These are phyloP conservation scores for Panzeria rudis DNA, from an alignment of 2,888 invertebrate species.

Conservation along the genomic window DNA sequence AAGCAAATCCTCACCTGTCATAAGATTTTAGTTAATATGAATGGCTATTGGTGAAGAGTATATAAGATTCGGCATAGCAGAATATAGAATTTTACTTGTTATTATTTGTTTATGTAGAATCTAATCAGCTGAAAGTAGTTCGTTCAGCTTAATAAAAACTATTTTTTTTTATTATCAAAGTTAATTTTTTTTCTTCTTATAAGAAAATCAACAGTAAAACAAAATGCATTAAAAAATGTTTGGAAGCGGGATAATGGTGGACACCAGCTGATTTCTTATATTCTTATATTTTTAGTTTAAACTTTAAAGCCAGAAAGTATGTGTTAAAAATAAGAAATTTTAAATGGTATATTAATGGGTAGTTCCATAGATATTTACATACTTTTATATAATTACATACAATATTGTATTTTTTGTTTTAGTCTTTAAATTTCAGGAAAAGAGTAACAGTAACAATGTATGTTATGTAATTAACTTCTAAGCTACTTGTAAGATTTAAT, in stretches of 20 bases:
- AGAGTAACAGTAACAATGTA: too few relatives aligned
- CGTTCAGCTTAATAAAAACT: background rate
- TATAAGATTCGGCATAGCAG: too few relatives aligned
- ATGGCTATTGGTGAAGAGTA: too few relatives aligned
- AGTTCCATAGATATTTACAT: background rate
- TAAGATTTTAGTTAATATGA: too few relatives aligned
- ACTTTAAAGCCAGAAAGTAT: constrained; percentile 35
- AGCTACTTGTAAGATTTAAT: too few relatives aligned
- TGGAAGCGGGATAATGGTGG: background rate
- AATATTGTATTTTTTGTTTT: too few relatives aligned
- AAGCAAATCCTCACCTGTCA: too few relatives aligned
- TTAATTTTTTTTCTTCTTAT: background rate
- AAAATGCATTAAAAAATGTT: constrained; percentile 10
- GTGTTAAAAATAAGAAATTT: background rate
- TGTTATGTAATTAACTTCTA: too few relatives aligned
- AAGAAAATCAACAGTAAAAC: constrained; percentile 21
- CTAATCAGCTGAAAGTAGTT: constrained; percentile 28
- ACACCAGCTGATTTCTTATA: constrained; percentile 40
- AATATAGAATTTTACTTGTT: too few relatives aligned
- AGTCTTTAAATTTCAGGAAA: too few relatives aligned
- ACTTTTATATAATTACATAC: too few relatives aligned
- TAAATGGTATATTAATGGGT: background rate
- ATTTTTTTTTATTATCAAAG: constrained; percentile 4
- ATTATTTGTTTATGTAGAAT: constrained; percentile 16
- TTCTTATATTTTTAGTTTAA: background rate